Conservation (phyloP, 2,888 invertebrate species). For the Apotomis turbidana region DNA sequence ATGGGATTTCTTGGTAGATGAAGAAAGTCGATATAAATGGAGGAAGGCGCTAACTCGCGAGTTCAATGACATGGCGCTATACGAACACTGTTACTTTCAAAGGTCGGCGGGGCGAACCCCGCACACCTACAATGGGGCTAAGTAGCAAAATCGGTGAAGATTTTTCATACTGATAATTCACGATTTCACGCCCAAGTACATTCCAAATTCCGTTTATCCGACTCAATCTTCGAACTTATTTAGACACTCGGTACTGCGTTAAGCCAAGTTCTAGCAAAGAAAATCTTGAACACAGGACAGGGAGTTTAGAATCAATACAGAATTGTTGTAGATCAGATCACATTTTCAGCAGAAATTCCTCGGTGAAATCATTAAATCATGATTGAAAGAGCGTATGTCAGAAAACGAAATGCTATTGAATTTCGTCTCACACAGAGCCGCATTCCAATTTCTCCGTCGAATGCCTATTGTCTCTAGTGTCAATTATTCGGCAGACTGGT, state of each 20-base stretch:
- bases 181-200: conserved; percentile 19
- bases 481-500: conserved; percentile 25
- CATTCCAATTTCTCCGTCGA: conserved; percentile 20
- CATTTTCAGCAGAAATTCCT: neutral
- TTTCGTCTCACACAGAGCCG: conserved; percentile 6
- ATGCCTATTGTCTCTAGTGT: conserved; percentile 16
- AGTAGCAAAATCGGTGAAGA: conserved; percentile 25
- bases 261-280: no score
- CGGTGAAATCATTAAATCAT: conserved; percentile 10
- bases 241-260: no score
- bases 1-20: conserved; percentile 57
- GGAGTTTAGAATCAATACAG: neutral
- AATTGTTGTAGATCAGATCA: neutral
- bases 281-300: neutral
- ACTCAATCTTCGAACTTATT: conserved; percentile 4
- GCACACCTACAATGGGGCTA: conserved; percentile 36
- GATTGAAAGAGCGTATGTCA: neutral
- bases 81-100: conserved; percentile 81
- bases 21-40: conserved; percentile 65
- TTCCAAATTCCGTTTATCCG: conserved; percentile 10
- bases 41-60: conserved; percentile 59
- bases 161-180: conserved; percentile 30
- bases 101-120: conserved; percentile 66
- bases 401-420: conserved; percentile 12
- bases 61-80: conserved; percentile 71